phyloP scores from a whole-genome alignment of 1,140 invertebrate genomes.

The Teleopsis dalmanni region DNA sequence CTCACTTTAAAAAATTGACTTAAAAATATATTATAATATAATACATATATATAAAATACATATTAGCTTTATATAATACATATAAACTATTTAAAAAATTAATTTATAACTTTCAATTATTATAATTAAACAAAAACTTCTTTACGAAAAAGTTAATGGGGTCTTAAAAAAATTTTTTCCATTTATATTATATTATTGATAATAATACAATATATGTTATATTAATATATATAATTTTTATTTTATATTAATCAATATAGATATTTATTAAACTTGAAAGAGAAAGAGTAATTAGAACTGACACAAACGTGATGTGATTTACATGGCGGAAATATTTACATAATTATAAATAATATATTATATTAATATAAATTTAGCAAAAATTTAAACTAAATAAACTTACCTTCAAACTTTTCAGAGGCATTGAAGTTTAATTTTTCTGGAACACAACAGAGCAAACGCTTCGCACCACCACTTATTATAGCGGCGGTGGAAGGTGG shows the following conservation, averaged over 20 bases:
- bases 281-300: background rate
- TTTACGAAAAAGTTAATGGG: background rate
- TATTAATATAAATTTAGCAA: background rate
- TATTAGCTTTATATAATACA: background rate
- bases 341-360: background rate
- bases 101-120: too few relatives aligned
- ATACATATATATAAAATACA: background rate
- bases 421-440: slow-evolving; percentile 76
- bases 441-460: slow-evolving; percentile 66
- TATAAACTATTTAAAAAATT: background rate
- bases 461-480: slow-evolving; percentile 21
- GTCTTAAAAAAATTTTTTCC: background rate
- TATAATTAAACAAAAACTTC: too few relatives aligned
- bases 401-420: slow-evolving; percentile 86
- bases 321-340: background rate
- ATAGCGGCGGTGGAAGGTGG: slow-evolving; percentile 16
- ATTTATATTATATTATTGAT: background rate
- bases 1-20: background rate
- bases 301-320: background rate
- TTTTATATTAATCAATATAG: background rate
- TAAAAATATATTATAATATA: background rate
- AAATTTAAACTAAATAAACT: slow-evolving; percentile 20
- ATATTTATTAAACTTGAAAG: background rate
- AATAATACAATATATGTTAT: background rate
- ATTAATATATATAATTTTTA: background rate